phyloP scores from a whole-genome alignment of 2,113 vertebrate species.

The Helogale parvula region DNA sequence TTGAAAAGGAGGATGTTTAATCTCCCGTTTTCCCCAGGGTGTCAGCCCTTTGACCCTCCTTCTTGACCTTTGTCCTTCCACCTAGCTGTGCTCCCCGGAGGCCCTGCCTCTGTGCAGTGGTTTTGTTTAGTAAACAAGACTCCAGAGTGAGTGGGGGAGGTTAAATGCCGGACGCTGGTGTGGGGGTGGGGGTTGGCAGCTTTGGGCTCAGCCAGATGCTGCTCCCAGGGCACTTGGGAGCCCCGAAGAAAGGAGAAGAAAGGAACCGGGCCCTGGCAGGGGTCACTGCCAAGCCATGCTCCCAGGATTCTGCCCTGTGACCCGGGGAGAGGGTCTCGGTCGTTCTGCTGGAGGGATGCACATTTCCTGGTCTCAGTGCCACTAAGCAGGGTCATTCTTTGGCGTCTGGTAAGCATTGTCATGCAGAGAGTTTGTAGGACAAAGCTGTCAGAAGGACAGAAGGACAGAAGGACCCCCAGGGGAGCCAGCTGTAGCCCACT shows the following conservation, averaged over 20 bases:
- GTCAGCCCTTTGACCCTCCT: constrained; percentile 75
- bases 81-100: constrained; percentile 58
- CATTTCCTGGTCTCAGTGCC: rapidly evolving
- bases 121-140: constrained; percentile 61
- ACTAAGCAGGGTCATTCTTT: not conserved
- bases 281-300: not conserved
- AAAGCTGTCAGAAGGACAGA: not conserved
- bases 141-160: not conserved
- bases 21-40: constrained; percentile 77
- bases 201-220: not conserved
- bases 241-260: not conserved
- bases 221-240: not conserved
- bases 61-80: constrained; percentile 73
- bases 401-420: not conserved
- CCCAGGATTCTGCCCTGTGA: not conserved
- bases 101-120: not conserved
- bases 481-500: not conserved
- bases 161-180: not conserved
- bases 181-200: not conserved
- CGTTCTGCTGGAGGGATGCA: not conserved
- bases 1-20: constrained; percentile 84
- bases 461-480: not conserved
- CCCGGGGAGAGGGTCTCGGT: not conserved
- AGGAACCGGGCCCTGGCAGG: not conserved
- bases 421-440: not conserved